Base-by-base conservation (phyloP, 2,113 vertebrate genomes). In the Gasterosteus aculeatus region DNA sequence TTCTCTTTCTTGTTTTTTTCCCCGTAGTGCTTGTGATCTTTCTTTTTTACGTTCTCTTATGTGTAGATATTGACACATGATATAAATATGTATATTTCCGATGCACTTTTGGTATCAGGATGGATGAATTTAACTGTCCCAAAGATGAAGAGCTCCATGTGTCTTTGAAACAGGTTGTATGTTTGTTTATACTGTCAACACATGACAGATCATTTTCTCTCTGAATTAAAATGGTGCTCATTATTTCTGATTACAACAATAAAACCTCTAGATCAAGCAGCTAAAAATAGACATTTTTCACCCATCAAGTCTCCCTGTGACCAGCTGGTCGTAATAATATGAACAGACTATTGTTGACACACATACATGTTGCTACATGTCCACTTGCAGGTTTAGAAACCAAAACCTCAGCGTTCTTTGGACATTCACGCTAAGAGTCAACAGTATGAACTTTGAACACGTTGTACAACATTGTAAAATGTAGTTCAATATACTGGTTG, bases 101-200 rank as follows among this genome's bases (percentile, higher is more conserved):
- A 58, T 31, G 58, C 19, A 22, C 46, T 42, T 41, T 54, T 31
- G 26, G 19, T 12, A 65, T 26, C 19, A 47, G n/a, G 0, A 10
- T 7, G 46, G 70, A 29, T 42, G 7, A 12, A 29, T 53, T 53
- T 9, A 31, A 19, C 10, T 68, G 7, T 22, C 9, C 22, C 14
- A 44, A 7, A 56, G 9, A 56, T 44, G 26, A 7, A 6, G n/a
- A 64, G n/a, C 19, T 56, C 3, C 4, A 7, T 1, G 22, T 26
- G 22, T 26, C 5, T 58, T 33, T 42, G 9, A 35, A 60, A 29
- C 44, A 64, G 39, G 16, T n/a, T 49, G 31, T 39, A n/a, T 26
- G 62, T 57, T 41, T 29, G 4, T 39, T 62, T 33, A 70, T 54
- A 51, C 60, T 31, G 54, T 67, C 58, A 80, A 53, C 47, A 69